Percentiles rank a stretch among this genome's conserved stretches.
phyloP scores from a whole-genome alignment of 2,888 invertebrate species.

The Aradus depressus region DNA sequence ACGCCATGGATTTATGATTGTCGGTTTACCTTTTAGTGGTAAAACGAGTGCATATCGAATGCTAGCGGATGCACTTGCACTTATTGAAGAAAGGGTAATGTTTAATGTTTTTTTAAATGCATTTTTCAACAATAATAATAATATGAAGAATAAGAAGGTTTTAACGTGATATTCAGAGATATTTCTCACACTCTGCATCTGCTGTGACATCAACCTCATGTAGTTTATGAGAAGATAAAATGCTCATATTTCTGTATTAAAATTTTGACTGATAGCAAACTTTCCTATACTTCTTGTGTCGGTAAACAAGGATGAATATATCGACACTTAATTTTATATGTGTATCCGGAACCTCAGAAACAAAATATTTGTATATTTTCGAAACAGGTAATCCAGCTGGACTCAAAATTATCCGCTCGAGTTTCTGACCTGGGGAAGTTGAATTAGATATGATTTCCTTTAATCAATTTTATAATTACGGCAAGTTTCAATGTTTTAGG shows the following conservation, averaged over 20 bases:
- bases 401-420: not conserved
- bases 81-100: constrained; percentile 58
- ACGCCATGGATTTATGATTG: constrained; percentile 87
- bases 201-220: too few relatives aligned
- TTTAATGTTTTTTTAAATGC: too few relatives aligned
- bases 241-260: not conserved
- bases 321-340: too few relatives aligned
- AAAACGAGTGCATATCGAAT: constrained; percentile 78
- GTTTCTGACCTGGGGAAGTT: too few relatives aligned
- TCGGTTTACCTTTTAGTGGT: constrained; percentile 84
- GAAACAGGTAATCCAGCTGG: not conserved
- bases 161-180: too few relatives aligned
- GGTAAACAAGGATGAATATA: too few relatives aligned
- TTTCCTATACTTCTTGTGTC: too few relatives aligned
- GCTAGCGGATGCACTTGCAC: constrained; percentile 66
- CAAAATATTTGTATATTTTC: not conserved
- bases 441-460: not conserved
- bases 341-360: too few relatives aligned
- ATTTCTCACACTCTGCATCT: too few relatives aligned
- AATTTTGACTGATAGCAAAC: not conserved
- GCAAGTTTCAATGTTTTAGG: constrained; percentile 38
- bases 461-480: not conserved
- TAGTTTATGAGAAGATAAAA: not conserved
- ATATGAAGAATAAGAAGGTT: too few relatives aligned
- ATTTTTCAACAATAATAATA: too few relatives aligned